phyloP scores from a whole-genome alignment of 2,113 vertebrate genomes.

The Daubentonia madagascariensis region DNA sequence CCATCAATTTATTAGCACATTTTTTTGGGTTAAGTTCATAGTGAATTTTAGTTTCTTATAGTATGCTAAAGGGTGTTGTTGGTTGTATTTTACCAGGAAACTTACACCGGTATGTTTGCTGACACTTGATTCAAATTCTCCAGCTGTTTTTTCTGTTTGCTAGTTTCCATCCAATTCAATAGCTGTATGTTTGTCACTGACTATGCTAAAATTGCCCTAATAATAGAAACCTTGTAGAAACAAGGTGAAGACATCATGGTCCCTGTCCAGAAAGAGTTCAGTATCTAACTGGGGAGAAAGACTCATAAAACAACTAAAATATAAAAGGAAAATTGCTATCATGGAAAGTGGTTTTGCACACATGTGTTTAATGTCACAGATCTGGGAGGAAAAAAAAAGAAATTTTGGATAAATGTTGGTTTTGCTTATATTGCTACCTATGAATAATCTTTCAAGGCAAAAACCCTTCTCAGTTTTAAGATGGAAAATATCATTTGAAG shows the following conservation, averaged over 20 bases:
- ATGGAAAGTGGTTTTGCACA: slow-evolving; percentile 44
- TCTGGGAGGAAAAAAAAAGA: slow-evolving; percentile 35
- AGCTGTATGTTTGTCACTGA: neutral
- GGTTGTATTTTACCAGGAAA: neutral
- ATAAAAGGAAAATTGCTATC: neutral
- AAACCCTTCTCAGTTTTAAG: slow-evolving; percentile 65
- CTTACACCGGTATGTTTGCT: neutral
- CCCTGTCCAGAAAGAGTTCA: neutral
- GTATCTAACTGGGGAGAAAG: neutral
- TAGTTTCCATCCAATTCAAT: neutral
- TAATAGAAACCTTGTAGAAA: neutral
- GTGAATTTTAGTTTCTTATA: neutral
- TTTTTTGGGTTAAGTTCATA: neutral
- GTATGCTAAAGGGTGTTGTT: neutral
- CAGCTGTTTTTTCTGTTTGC: neutral
- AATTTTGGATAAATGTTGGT: slow-evolving; percentile 56
- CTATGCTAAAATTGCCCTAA: neutral
- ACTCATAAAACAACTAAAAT: slow-evolving; percentile 24
- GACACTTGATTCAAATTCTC: neutral
- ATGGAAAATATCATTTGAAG: slow-evolving; percentile 62
- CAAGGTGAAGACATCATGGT: neutral
- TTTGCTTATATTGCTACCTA: slow-evolving; percentile 69
- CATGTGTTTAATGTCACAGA: slow-evolving; percentile 64
- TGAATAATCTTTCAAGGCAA: slow-evolving; percentile 73
- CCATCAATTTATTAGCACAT: neutral